phyloP scores from a whole-genome alignment of 2,113 vertebrate species.

The Osmerus eperlanus region DNA sequence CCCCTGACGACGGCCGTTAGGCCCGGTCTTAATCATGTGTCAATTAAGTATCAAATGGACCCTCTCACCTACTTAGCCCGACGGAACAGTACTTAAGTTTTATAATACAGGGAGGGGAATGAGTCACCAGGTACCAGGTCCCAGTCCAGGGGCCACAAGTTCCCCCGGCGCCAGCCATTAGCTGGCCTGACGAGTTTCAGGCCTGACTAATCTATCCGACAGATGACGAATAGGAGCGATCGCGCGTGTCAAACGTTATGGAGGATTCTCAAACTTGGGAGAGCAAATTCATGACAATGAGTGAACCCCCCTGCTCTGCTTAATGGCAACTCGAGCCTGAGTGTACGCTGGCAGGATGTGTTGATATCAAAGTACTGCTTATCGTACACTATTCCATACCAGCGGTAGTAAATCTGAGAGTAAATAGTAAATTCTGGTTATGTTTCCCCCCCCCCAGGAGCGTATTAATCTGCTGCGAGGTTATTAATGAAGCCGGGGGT shows the following conservation, averaged over 20 bases:
- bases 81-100: slow-evolving; percentile 57
- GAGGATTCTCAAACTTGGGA: not conserved
- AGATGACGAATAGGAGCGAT: not conserved
- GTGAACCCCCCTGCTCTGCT: no score
- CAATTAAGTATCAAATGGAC: slow-evolving; percentile 66
- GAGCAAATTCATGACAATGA: no score
- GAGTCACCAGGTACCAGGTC: not conserved
- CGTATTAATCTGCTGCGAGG: slow-evolving; percentile 6
- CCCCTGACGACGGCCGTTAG: slow-evolving; percentile 31
- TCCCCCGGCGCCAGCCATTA: not conserved
- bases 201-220: not conserved
- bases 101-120: slow-evolving; percentile 34
- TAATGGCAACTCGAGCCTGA: no score
- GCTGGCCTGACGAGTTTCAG: not conserved
- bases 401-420: not conserved
- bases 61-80: slow-evolving; percentile 53
- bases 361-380: no score
- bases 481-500: slow-evolving; percentile 16
- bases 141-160: not conserved
- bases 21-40: slow-evolving; percentile 57
- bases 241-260: not conserved
- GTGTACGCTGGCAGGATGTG: no score
- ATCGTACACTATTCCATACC: not conserved
- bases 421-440: slow-evolving; percentile 5
- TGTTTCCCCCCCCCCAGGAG: not conserved